Conservation (phyloP, 2,113 vertebrate species). For the Lichenostomus cassidix region DNA sequence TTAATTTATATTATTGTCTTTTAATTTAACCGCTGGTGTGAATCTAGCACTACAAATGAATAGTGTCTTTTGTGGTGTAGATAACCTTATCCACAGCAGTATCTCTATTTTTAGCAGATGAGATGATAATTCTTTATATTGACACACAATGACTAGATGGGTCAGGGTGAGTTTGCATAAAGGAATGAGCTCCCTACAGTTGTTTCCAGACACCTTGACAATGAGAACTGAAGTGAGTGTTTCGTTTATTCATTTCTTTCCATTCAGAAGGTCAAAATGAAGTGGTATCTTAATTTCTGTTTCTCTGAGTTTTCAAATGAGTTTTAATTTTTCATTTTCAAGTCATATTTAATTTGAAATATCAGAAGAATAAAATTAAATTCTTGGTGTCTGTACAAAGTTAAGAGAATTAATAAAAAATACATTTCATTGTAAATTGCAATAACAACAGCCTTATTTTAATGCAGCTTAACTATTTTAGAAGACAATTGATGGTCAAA, state of each 20-base stretch:
- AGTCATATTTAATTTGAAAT: constrained; percentile 15
- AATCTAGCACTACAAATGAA: background rate
- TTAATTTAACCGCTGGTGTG: background rate
- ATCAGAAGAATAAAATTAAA: background rate
- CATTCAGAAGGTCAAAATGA: background rate
- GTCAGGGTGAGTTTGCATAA: background rate
- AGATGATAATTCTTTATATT: background rate
- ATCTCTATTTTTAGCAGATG: background rate
- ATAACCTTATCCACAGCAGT: background rate
- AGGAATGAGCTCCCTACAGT: background rate
- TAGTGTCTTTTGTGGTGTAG: background rate
- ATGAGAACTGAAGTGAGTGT: background rate
- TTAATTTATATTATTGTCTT: background rate
- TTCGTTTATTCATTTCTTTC: constrained; percentile 21
- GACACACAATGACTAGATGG: background rate
- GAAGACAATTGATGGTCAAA: constrained; percentile 9
- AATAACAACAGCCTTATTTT: background rate
- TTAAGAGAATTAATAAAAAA: background rate
- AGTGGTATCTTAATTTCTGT: background rate
- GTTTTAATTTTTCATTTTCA: background rate
- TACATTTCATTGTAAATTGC: background rate
- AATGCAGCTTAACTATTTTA: constrained; percentile 1
- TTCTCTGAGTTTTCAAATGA: background rate
- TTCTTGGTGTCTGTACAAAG: background rate
- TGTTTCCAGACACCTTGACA: background rate